Evolutionary conservation across 2,113 vertebrate genomes (phyloP), one percentile per base, ranked within the genome.

Genomic region (Diphyllodes magnificus): DNA sequence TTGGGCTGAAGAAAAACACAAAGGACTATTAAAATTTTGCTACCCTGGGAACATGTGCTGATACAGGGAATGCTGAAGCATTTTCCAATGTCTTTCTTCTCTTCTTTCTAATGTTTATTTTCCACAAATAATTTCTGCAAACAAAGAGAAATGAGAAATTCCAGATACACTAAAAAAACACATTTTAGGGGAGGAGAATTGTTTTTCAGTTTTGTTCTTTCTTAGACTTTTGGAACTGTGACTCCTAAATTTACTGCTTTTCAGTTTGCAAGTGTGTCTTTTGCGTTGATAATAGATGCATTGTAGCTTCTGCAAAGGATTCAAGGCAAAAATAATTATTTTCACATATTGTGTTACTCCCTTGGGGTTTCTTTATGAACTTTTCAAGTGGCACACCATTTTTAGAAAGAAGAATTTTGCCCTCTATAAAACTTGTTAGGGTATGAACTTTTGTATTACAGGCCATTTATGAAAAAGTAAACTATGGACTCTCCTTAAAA

Each of bases 101-200:
- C 18, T 39, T 75, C 12, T 51, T 83, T 81, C 25, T 37, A 15
- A 44, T 66, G 11, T 27, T 50, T 80, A 13, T 33, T 91, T 86
- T 69, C 27, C 13, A 37, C 20, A 54, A 61, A 37, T 21, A 42
- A 20, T 20, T 79, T 88, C 23, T 50, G 6, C 13, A 75, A 39
- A 65, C 11, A 73, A 40, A 73, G n/a, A 78, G 4, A 69, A 65
- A 54, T 42, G 8, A 75, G 28, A 85, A 57, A 60, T 35, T 86
- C 14, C 8, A 68, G 14, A n/a, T 17, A 8, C 2, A 60, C 2
- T 61, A 8, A 18, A 44, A 71, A 71, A 57, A 49, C 0, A 0
- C 2, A 13, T 71, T 49, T 71, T 7, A 28, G 3, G 3, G 18
- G 4, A 53, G 3, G 15, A 89, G 2, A 4, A 10, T 35, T 39